These are phyloP conservation scores for Henicopernis longicauda DNA, from an alignment of 2,113 vertebrate genomes.

Conservation along the genomic window DNA sequence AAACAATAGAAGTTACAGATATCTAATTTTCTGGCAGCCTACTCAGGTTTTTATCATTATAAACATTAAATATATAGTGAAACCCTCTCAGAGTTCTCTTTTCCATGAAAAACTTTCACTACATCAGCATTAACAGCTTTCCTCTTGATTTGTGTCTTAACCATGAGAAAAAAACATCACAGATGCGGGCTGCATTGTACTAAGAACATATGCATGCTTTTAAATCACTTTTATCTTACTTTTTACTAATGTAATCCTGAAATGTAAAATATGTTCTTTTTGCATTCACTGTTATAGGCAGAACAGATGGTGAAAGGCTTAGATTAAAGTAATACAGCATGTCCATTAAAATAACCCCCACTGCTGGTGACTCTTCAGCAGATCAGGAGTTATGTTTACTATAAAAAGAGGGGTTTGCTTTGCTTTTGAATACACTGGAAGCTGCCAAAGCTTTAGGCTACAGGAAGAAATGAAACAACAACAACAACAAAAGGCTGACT, in stretches of 20 bases:
- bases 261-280: constrained; percentile 79
- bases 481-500: neutral
- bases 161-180: constrained; percentile 69
- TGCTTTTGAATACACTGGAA: constrained; percentile 20
- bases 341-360: constrained; percentile 77
- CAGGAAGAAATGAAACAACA: constrained; percentile 2
- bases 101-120: constrained; percentile 71
- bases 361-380: constrained; percentile 62
- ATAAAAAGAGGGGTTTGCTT: constrained; percentile 45
- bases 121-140: constrained; percentile 65
- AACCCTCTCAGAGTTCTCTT: constrained; percentile 55
- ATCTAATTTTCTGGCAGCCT: constrained; percentile 55
- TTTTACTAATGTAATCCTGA: constrained; percentile 82
- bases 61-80: constrained; percentile 60
- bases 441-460: constrained; percentile 28
- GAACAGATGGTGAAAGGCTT: constrained; percentile 80
- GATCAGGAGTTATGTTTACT: constrained; percentile 61
- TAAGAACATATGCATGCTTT: constrained; percentile 78
- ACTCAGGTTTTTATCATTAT: constrained; percentile 63
- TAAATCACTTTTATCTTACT: constrained; percentile 86
- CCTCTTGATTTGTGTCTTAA: constrained; percentile 75
- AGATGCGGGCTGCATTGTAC: constrained; percentile 71
- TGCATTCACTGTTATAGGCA: constrained; percentile 70
- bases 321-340: constrained; percentile 79
- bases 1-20: constrained; percentile 22